A percentile compares a stretch with the other conserved stretches of the same genome.
Evolutionary conservation across 2,888 invertebrate genomes (phyloP).

Genomic region (Spodoptera exigua): DNA sequence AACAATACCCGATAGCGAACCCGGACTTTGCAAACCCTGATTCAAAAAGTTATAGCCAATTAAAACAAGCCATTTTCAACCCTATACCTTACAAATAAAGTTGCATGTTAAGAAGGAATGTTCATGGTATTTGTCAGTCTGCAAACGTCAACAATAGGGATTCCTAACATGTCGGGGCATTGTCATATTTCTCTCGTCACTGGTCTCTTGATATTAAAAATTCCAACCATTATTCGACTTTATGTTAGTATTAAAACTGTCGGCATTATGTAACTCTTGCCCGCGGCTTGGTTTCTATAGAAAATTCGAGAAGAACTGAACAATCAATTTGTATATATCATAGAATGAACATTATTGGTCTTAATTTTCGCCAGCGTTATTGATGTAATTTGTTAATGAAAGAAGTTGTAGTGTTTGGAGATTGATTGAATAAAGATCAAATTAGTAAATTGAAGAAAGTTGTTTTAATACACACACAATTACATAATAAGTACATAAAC

Average conservation of each 20-base stretch:
- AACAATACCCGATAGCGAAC: slow-evolving; percentile 46
- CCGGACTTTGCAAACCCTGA: slow-evolving; percentile 34
- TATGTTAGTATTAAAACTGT: slow-evolving; percentile 57
- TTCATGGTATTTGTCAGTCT: slow-evolving; percentile 44
- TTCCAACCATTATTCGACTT: slow-evolving; percentile 67
- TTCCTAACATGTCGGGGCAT: slow-evolving; percentile 71
- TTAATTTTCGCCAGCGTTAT: no score
- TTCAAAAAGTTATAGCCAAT: slow-evolving; percentile 41
- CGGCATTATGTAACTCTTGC: slow-evolving; percentile 6
- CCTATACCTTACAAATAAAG: slow-evolving; percentile 8
- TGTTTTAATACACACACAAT: no score
- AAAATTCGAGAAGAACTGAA: no score
- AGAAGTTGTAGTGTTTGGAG: no score
- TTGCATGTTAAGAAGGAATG: slow-evolving; percentile 7
- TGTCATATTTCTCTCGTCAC: slow-evolving; percentile 70
- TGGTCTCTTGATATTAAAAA: slow-evolving; percentile 76
- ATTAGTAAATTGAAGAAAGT: no score
- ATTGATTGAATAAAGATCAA: no score
- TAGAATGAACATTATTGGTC: no score
- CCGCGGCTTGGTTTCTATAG: no score
- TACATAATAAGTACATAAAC: no score
- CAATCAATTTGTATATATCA: no score
- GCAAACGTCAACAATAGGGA: slow-evolving; percentile 74
- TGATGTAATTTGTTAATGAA: no score
- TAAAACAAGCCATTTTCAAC: slow-evolving; percentile 21